Conservation (phyloP, 2,888 invertebrate genomes). For the Muscina levida region DNA sequence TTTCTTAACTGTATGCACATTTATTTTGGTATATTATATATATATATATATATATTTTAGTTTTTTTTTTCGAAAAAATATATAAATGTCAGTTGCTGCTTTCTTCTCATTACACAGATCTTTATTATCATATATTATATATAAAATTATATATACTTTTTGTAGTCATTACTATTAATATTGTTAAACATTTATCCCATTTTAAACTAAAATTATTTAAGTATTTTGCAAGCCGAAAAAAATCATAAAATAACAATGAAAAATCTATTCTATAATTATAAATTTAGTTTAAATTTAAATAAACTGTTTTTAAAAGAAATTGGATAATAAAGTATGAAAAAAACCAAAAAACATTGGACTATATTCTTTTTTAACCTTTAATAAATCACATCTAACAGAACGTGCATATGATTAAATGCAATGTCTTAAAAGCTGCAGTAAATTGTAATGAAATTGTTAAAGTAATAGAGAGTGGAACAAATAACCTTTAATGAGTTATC, state of each 20-base stretch:
- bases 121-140: not conserved
- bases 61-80: no score
- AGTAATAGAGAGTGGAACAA: no score
- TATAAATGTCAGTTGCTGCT: slow-evolving; percentile 27
- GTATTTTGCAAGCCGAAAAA: slow-evolving; percentile 22
- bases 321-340: slow-evolving; percentile 44
- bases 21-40: slow-evolving; percentile 38
- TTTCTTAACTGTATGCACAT: slow-evolving; percentile 32
- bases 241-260: not conserved
- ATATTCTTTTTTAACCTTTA: not conserved
- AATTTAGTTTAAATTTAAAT: slow-evolving; percentile 28
- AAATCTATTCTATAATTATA: slow-evolving; percentile 36
- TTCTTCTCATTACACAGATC: not conserved
- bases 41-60: slow-evolving; percentile 1
- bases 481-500: no score
- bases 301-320: slow-evolving; percentile 37
- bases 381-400: not conserved
- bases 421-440: no score
- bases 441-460: no score
- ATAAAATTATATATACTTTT: slow-evolving; percentile 11
- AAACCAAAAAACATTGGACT: slow-evolving; percentile 9
- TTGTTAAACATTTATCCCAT: slow-evolving; percentile 15
- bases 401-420: no score
- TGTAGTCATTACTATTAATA: slow-evolving; percentile 10
- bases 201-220: slow-evolving; percentile 37